Evolutionary conservation across 2,888 invertebrate species (phyloP).

Genomic region (Ectropis crepuscularia): DNA sequence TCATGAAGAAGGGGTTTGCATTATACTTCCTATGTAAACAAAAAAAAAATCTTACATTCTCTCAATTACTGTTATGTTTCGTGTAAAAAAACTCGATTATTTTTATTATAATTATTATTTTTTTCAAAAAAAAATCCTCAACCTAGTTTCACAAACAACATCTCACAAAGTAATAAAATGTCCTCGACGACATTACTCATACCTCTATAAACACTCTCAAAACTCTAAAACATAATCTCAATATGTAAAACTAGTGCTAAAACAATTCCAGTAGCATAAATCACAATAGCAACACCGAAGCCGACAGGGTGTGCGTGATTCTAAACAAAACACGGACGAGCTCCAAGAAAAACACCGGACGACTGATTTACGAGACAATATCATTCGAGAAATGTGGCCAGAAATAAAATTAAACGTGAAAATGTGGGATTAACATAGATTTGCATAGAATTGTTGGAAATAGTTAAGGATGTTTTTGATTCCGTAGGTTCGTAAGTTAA

Average conservation of each 20-base stretch:
- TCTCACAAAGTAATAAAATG: neutral
- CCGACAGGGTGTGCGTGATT: constrained; percentile 81
- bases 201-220: constrained; percentile 25
- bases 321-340: constrained; percentile 79
- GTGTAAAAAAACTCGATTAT: too few relatives aligned
- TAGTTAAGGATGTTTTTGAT: constrained; percentile 38
- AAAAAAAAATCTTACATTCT: too few relatives aligned
- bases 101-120: too few relatives aligned
- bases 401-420: constrained; percentile 77
- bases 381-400: constrained; percentile 79
- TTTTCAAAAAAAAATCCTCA: too few relatives aligned
- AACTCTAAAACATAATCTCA: constrained; percentile 43
- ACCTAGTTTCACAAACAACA: too few relatives aligned
- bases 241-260: constrained; percentile 58
- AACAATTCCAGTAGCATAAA: constrained; percentile 71
- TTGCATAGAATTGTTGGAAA: constrained; percentile 54
- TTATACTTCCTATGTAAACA: too few relatives aligned
- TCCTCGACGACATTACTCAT: neutral
- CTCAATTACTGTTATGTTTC: too few relatives aligned
- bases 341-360: constrained; percentile 81
- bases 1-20: too few relatives aligned
- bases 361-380: constrained; percentile 83
- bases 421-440: constrained; percentile 72
- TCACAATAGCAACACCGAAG: constrained; percentile 70
- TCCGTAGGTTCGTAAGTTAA: constrained; percentile 21